Evolutionary conservation across 2,888 invertebrate genomes (phyloP).

Genomic region (Drosophila rellima): DNA sequence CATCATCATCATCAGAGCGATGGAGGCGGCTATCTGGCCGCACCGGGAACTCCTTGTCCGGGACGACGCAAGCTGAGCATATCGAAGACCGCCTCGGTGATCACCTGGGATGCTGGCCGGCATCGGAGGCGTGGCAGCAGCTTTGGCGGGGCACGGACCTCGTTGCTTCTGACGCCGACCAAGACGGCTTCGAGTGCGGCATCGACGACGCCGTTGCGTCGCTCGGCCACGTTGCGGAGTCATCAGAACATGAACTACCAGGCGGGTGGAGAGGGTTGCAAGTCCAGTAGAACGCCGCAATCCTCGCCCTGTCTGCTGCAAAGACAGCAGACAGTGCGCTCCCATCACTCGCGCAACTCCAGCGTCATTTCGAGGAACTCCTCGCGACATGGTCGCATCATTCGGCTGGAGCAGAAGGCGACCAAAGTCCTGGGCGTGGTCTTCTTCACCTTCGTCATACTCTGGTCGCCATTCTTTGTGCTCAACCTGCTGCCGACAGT

Average conservation of each 20-base stretch:
- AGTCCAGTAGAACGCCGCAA: slow-evolving; percentile 86
- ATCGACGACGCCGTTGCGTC: slow-evolving; percentile 86
- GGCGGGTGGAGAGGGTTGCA: slow-evolving; percentile 39
- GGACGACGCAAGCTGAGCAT: slow-evolving; percentile 86
- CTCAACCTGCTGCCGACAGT: slow-evolving; percentile 94
- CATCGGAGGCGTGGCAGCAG: slow-evolving; percentile 90
- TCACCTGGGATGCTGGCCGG: slow-evolving; percentile 91
- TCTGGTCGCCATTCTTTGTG: slow-evolving; percentile 98
- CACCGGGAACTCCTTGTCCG: slow-evolving; percentile 83
- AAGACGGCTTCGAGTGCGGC: slow-evolving; percentile 72
- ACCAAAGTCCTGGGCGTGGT: slow-evolving; percentile 98
- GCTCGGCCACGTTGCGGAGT: slow-evolving; percentile 88
- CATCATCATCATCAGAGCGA: slow-evolving; percentile 72
- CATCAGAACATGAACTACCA: slow-evolving; percentile 85
- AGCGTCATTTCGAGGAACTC: slow-evolving; percentile 93
- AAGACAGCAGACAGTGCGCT: slow-evolving; percentile 88
- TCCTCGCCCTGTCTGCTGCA: slow-evolving; percentile 87
- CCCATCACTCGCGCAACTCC: slow-evolving; percentile 92
- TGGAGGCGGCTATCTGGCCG: slow-evolving; percentile 82
- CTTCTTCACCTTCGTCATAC: slow-evolving; percentile 96
- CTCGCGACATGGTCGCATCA: slow-evolving; percentile 92
- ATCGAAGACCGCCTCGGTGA: slow-evolving; percentile 87
- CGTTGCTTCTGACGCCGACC: slow-evolving; percentile 87
- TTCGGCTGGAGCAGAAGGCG: slow-evolving; percentile 97
- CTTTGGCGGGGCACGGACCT: slow-evolving; percentile 89